These are phyloP conservation scores for Aricia agestis DNA, from an alignment of 1,140 invertebrate species.

Conservation along the genomic window DNA sequence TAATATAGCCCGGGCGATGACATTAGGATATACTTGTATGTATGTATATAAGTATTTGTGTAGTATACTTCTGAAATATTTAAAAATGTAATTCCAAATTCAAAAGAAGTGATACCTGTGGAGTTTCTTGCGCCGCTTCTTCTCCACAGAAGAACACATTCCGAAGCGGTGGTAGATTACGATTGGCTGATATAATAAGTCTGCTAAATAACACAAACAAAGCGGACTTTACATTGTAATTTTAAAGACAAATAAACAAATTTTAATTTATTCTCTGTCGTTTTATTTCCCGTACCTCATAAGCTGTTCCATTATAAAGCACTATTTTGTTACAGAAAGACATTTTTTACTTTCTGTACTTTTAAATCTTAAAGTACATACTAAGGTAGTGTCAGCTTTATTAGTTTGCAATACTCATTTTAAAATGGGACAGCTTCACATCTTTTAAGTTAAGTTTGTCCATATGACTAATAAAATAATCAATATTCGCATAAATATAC, in stretches of 20 bases:
- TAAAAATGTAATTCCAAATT: constrained; percentile 17
- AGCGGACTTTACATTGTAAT: neutral
- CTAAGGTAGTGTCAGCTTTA: no score
- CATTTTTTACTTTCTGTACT: no score
- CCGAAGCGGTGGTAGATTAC: constrained; percentile 53
- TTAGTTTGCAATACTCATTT: no score
- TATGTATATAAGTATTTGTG: constrained; percentile 8
- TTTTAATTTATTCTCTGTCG: constrained; percentile 9
- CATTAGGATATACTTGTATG: constrained; percentile 26
- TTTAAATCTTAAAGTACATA: no score
- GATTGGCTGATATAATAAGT: constrained; percentile 7
- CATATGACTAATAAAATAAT: no score
- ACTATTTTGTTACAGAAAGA: neutral
- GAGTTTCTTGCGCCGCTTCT: constrained; percentile 67
- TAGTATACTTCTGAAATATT: neutral
- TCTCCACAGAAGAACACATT: constrained; percentile 56
- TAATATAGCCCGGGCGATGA: constrained; percentile 45
- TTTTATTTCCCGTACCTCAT: constrained; percentile 20
- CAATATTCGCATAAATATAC: no score
- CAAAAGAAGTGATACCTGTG: constrained; percentile 43
- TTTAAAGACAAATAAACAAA: constrained; percentile 8
- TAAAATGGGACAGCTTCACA: no score
- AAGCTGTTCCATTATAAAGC: neutral
- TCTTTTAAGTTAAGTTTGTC: no score
- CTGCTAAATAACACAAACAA: constrained; percentile 8